Conservation (phyloP, 2,797 vertebrate genomes). For the Bryconaethiops microstoma region DNA sequence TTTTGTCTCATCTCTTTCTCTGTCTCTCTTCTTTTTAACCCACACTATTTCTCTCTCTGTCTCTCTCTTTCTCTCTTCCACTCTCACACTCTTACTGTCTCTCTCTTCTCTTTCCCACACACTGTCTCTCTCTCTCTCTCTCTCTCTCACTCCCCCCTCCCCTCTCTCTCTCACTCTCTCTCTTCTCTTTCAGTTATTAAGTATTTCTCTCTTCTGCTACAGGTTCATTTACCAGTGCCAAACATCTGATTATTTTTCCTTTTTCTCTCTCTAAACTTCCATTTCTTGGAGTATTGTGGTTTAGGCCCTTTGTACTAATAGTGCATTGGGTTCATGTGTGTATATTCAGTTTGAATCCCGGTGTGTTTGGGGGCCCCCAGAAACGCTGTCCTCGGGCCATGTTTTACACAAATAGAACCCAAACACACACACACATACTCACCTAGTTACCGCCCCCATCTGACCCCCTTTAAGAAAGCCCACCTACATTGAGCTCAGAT, state of each 20-base stretch:
- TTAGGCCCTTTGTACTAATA: neutral
- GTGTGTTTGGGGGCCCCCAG: conserved; percentile 11
- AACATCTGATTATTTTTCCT: conserved; percentile 43
- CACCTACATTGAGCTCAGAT: conserved; percentile 46
- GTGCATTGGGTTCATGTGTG: neutral
- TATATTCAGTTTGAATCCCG: neutral
- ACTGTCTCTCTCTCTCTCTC: too few species aligned
- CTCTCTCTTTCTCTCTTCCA: too few species aligned
- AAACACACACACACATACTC: conserved; percentile 34
- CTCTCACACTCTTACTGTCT: too few species aligned
- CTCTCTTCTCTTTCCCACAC: too few species aligned
- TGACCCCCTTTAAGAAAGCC: conserved; percentile 40
- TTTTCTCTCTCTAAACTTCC: conserved; percentile 40
- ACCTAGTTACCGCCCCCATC: conserved; percentile 48
- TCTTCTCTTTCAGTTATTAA: too few species aligned
- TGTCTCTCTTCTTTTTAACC: neutral
- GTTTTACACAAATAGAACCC: conserved; percentile 9
- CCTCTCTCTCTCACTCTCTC: too few species aligned
- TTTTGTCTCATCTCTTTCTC: too few species aligned
- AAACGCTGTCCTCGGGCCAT: conserved; percentile 25
- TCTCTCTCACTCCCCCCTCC: too few species aligned
- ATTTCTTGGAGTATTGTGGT: conserved; percentile 20
- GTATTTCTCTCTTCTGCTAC: neutral
- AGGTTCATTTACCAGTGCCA: conserved; percentile 33
- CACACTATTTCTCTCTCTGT: too few species aligned